Percentiles rank a stretch among this genome's conserved stretches.
phyloP scores from a whole-genome alignment of 1,140 invertebrate genomes.

The Drosophila leontia region DNA sequence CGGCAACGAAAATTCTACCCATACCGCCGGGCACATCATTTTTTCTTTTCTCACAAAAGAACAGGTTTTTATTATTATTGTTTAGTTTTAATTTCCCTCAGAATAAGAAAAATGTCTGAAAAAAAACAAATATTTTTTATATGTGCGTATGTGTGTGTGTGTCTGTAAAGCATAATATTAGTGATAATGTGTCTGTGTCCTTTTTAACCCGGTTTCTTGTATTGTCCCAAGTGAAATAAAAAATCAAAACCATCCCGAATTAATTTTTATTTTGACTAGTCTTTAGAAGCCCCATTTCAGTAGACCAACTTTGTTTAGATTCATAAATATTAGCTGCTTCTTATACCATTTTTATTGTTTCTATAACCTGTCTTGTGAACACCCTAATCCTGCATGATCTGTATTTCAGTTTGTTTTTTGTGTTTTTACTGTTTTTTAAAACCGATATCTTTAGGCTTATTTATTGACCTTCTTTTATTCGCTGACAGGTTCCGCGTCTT shows the following conservation, averaged over 20 bases:
- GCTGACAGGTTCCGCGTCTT: slow-evolving; percentile 95
- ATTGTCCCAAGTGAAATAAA: slow-evolving; percentile 17
- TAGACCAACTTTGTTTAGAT: slow-evolving; percentile 33
- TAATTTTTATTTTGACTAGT: slow-evolving; percentile 43
- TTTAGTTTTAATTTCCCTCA: slow-evolving; percentile 62
- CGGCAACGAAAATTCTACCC: slow-evolving; percentile 94
- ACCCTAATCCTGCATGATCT: slow-evolving; percentile 44
- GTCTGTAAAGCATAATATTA: slow-evolving; percentile 33
- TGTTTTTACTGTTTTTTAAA: not conserved
- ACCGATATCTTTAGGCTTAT: too few species aligned
- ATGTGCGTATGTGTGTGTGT: slow-evolving; percentile 29
- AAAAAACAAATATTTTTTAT: slow-evolving; percentile 13
- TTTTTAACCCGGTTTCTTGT: slow-evolving; percentile 53
- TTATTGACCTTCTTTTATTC: not conserved
- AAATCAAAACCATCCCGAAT: slow-evolving; percentile 4
- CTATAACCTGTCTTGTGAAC: slow-evolving; percentile 33
- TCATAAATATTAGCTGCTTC: slow-evolving; percentile 32
- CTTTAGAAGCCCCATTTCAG: slow-evolving; percentile 8
- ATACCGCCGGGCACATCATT: slow-evolving; percentile 98
- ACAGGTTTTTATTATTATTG: slow-evolving; percentile 89
- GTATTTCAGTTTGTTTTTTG: slow-evolving; percentile 7
- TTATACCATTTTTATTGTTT: slow-evolving; percentile 23
- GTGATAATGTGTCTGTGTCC: slow-evolving; percentile 53
- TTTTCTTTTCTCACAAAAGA: slow-evolving; percentile 97
- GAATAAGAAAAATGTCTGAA: slow-evolving; percentile 11